These are phyloP conservation scores for Arremon brunneinucha DNA, from an alignment of 2,797 vertebrate genomes.

Conservation along the genomic window DNA sequence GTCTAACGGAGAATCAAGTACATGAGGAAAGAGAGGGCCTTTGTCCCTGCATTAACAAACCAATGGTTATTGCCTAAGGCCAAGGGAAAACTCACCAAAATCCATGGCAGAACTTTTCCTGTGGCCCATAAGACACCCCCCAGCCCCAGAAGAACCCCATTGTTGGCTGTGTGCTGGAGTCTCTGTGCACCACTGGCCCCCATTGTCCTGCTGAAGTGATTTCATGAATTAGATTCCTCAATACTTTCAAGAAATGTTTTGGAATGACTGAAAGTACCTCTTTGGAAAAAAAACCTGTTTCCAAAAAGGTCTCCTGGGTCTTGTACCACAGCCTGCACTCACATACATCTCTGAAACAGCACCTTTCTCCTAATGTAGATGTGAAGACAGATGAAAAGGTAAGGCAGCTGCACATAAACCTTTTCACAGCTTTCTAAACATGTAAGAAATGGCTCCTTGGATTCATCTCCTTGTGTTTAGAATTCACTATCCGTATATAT, in stretches of 20 bases:
- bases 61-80: background rate
- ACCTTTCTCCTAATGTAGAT: background rate
- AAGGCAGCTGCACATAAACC: background rate
- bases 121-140: background rate
- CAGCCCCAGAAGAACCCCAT: background rate
- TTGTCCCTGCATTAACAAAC: background rate
- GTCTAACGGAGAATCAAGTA: background rate
- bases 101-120: background rate
- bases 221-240: background rate
- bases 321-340: fast-evolving
- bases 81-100: background rate
- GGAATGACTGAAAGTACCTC: background rate
- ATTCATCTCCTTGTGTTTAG: background rate
- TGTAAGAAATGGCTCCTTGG: background rate
- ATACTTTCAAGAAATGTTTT: background rate
- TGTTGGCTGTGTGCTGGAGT: background rate
- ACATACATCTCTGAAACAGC: background rate
- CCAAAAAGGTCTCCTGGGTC: background rate
- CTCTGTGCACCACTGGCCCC: background rate
- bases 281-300: background rate
- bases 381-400: background rate
- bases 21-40: background rate
- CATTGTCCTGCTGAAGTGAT: background rate
- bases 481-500: background rate
- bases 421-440: background rate